These are phyloP conservation scores for Ptychadena robeensis DNA, from an alignment of 2,797 vertebrate species.

Conservation along the genomic window DNA sequence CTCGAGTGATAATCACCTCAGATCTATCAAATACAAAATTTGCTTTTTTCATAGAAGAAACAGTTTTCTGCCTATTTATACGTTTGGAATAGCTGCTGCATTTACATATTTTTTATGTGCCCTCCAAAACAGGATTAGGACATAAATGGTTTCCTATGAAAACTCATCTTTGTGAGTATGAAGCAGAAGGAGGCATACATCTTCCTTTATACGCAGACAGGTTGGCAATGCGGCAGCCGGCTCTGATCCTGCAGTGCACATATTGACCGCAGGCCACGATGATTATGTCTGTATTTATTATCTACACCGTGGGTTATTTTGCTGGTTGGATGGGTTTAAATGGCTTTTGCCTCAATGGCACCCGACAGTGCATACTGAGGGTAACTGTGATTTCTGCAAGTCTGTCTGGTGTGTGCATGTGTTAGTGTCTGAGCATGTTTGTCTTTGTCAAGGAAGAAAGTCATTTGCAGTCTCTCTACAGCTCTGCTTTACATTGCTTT, in stretches of 20 bases:
- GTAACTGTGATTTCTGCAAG: constrained; percentile 52
- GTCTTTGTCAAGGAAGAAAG: constrained; percentile 25
- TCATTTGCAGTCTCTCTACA: constrained; percentile 15
- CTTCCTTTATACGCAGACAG: constrained; percentile 54
- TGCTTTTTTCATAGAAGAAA: background rate
- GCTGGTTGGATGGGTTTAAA: constrained; percentile 56
- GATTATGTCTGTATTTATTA: constrained; percentile 63
- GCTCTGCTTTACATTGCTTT: background rate
- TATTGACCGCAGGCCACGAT: constrained; percentile 58
- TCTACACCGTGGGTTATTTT: constrained; percentile 57
- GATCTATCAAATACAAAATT: constrained; percentile 18
- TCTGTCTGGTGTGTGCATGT: constrained; percentile 42
- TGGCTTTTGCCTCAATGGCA: constrained; percentile 56
- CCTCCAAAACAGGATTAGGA: constrained; percentile 18
- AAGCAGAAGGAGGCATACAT: constrained; percentile 50
- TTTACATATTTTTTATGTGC: constrained; percentile 18
- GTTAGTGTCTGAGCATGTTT: constrained; percentile 43
- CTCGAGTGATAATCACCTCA: background rate
- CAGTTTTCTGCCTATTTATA: constrained; percentile 9
- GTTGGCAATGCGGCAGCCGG: constrained; percentile 48
- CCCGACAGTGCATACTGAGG: constrained; percentile 53
- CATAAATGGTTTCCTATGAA: constrained; percentile 27
- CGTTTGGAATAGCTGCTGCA: constrained; percentile 12
- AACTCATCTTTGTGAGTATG: constrained; percentile 13
- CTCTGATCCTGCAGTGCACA: constrained; percentile 47